Base-by-base conservation (phyloP, 2,888 invertebrate genomes). In the Ichneumoninae sp. region DNA sequence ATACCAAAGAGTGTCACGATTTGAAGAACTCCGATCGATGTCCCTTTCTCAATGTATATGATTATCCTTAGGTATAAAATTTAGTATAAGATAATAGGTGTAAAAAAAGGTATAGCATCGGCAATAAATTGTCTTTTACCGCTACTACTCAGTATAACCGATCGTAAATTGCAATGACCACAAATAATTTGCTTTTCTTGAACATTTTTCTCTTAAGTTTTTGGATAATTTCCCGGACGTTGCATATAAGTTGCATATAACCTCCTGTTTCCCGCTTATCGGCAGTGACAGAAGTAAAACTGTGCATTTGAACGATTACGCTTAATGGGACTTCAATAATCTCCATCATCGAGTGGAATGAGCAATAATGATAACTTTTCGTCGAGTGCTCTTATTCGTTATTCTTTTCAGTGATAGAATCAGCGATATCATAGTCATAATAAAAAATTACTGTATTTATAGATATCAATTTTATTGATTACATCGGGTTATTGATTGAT, bases 371-470 rank as follows among this genome's bases (percentile, higher is more conserved):
- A 16, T 6, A 40, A 19, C 70, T 73, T 75, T 65, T 19, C 75
- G 26, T 65, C 19, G 52, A 65, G 65, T 6, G 65, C 19, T 36
- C 52, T 7, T 47, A 52, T 52, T 16, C 19, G 26, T 13, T 26
- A 16, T 47, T 47, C 3, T 5, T 47, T 10, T 1, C 75, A 96
- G 91, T 3, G 96, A 96, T 78, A 96, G 89, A 84, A 96, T 95
- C 93, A 96, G 96, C 76, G 96, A 96, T 88, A 96, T 95, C 77
- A 96, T 95, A 94, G 94, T 54, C 96, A 96, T 96, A 10, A 40
- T 2, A n/a, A 92, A 91, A 73, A 71, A n/a, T 47, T 57, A 19
- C 60, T 70, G 68, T 19, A 26, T n/a, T 75, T 75, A 44, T 30
- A 16, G 13, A 6, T 26, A n/a, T 66, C 22, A 69, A 8, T 66